A percentile compares a stretch with the other conserved stretches of the same genome.
Evolutionary conservation across 1,140 invertebrate genomes (phyloP).

Genomic region (Drosophila eugracilis): DNA sequence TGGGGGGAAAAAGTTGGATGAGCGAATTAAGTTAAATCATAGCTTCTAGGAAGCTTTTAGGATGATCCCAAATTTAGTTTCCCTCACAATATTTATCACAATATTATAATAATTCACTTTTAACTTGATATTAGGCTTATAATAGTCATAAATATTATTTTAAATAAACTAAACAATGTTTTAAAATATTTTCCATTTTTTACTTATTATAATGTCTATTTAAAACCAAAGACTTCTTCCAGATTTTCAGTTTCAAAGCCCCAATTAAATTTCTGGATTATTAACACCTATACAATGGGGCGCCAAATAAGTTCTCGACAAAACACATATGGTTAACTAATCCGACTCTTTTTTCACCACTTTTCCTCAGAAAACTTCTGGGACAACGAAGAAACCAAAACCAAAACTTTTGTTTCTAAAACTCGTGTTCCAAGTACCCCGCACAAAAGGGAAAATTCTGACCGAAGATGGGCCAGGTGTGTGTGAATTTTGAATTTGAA

Average conservation of each 20-base stretch:
- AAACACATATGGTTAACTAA: slow-evolving; percentile 42
- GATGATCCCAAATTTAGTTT: neutral
- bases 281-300: slow-evolving; percentile 22
- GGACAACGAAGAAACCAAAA: slow-evolving; percentile 73
- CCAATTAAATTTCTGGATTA: slow-evolving; percentile 30
- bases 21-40: slow-evolving; percentile 8
- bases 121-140: too few species aligned
- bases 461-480: slow-evolving; percentile 32
- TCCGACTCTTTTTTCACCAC: slow-evolving; percentile 7
- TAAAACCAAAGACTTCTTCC: slow-evolving; percentile 1
- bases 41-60: neutral
- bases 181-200: slow-evolving; percentile 4
- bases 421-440: slow-evolving; percentile 81
- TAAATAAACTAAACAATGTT: neutral
- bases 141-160: too few species aligned
- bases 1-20: neutral
- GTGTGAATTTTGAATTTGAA: slow-evolving; percentile 72
- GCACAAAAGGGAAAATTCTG: slow-evolving; percentile 28
- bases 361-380: slow-evolving; percentile 28
- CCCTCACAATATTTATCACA: too few species aligned
- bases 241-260: slow-evolving; percentile 8
- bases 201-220: slow-evolving; percentile 6
- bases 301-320: slow-evolving; percentile 10
- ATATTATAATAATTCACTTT: too few species aligned
- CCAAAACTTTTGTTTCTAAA: slow-evolving; percentile 84